Evolutionary conservation across 1,140 invertebrate genomes (phyloP).

Genomic region (Magallana ariakensis): DNA sequence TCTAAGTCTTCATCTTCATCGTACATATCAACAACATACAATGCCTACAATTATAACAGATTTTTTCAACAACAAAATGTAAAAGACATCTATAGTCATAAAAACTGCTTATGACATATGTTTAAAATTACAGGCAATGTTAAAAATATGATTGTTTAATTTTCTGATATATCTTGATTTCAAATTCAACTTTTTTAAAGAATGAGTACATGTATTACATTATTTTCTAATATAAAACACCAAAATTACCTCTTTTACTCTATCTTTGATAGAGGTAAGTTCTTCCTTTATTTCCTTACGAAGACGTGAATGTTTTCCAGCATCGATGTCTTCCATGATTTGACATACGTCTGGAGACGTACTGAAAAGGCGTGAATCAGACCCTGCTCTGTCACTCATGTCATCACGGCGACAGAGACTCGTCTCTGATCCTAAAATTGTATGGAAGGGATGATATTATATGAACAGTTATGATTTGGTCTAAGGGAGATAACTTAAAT

Average conservation of each 20-base stretch:
- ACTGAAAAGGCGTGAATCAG: background rate
- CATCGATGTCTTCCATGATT: constrained; percentile 1
- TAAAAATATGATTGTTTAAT: too few species aligned
- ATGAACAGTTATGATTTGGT: too few species aligned
- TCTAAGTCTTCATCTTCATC: constrained; percentile 6
- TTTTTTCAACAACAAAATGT: background rate
- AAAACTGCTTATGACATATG: too few species aligned
- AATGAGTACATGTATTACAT: too few species aligned
- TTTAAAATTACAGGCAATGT: too few species aligned
- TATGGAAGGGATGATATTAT: too few species aligned
- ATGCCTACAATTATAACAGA: background rate
- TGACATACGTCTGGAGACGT: background rate
- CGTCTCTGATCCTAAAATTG: background rate
- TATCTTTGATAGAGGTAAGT: background rate
- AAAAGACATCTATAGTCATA: too few species aligned
- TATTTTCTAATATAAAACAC: too few species aligned
- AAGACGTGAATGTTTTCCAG: constrained; percentile 2
- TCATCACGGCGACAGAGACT: background rate
- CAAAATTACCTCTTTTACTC: constrained; percentile 24
- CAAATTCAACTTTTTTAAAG: too few species aligned
- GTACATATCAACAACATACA: constrained; percentile 11
- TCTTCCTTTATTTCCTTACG: constrained; percentile 8
- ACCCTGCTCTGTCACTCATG: too few species aligned
- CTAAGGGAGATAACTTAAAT: too few species aligned
- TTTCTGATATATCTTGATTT: too few species aligned